Evolutionary conservation across 2,888 invertebrate genomes (phyloP).

Genomic region (Xestoiulus laeticollis): DNA sequence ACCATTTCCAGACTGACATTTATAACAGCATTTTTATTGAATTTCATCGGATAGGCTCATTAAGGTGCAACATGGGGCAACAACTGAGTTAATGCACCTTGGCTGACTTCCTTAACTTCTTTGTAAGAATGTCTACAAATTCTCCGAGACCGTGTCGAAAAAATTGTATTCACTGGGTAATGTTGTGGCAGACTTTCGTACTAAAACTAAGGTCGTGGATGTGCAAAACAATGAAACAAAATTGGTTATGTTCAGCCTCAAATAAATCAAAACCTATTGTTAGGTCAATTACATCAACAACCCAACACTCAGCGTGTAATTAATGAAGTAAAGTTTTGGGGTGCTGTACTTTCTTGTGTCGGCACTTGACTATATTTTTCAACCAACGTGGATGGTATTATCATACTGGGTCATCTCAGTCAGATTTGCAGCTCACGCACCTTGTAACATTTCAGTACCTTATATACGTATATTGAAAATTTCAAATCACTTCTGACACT

Average conservation of each 20-base stretch:
- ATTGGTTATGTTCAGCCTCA: constrained; percentile 3
- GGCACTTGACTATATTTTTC: neutral
- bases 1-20: constrained; percentile 20
- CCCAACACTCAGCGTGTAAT: constrained; percentile 31
- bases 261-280: constrained; percentile 34
- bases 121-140: neutral
- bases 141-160: neutral
- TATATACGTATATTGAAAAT: neutral
- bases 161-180: neutral
- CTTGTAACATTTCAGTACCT: neutral
- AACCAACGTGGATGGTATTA: neutral
- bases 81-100: neutral
- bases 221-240: neutral
- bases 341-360: neutral
- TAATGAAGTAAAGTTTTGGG: constrained; percentile 15
- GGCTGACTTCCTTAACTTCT: neutral
- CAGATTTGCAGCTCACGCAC: neutral
- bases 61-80: neutral
- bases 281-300: constrained; percentile 19
- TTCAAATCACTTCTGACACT: neutral
- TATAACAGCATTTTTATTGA: neutral
- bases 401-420: neutral
- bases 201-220: constrained; percentile 4
- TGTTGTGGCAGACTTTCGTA: constrained; percentile 1
- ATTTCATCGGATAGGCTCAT: neutral